Percentiles rank a stretch among this genome's conserved stretches.
These are phyloP conservation scores for Gymnocheta viridis DNA, from an alignment of 2,888 invertebrate genomes.

Conservation along the genomic window DNA sequence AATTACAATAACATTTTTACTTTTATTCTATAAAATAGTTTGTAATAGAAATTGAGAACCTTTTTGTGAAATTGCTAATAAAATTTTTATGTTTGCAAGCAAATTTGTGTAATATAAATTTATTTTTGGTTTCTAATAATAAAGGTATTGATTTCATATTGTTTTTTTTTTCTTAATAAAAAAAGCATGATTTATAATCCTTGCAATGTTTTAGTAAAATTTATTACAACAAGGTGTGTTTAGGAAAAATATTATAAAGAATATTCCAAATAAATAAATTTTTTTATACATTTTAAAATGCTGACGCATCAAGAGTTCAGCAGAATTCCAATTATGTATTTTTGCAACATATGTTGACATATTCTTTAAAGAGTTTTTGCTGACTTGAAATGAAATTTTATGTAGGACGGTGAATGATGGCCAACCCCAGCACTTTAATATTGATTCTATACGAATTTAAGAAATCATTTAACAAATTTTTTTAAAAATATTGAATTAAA, in stretches of 20 bases:
- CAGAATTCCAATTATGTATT: background rate
- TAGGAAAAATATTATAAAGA: background rate
- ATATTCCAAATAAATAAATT: background rate
- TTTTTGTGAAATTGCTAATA: slow-evolving; percentile 39
- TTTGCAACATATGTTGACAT: background rate
- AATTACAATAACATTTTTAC: slow-evolving; percentile 22
- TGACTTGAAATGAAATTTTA: too few species aligned
- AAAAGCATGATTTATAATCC: background rate
- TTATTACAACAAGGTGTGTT: background rate
- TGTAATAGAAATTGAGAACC: slow-evolving; percentile 7
- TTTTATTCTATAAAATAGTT: background rate
- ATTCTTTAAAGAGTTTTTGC: too few species aligned
- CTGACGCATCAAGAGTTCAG: background rate
- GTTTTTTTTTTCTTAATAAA: background rate
- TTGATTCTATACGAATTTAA: too few species aligned
- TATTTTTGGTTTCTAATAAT: background rate
- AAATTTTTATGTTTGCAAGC: slow-evolving; percentile 17
- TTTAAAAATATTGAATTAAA: too few species aligned
- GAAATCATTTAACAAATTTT: too few species aligned
- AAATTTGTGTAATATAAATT: slow-evolving; percentile 42
- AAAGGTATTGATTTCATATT: background rate
- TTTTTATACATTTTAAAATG: background rate
- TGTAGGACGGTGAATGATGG: too few species aligned
- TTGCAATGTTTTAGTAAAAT: background rate
- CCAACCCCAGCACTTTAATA: too few species aligned